Conservation (phyloP, 1,140 invertebrate species). For the Leucophenga varia region DNA sequence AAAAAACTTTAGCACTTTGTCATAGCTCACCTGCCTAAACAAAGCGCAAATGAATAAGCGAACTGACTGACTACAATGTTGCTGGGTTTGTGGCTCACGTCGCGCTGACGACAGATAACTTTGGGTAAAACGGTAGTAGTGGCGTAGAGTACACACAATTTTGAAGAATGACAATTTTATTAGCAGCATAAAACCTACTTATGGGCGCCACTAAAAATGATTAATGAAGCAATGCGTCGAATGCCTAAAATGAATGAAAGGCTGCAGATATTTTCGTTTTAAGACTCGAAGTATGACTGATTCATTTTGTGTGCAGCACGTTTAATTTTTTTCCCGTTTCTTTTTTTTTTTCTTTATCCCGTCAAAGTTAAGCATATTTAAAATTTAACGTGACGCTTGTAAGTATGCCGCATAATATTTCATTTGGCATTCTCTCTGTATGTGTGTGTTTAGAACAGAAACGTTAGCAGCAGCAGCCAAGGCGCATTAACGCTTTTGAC, state of each 20-base stretch:
- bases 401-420: slow-evolving; percentile 52
- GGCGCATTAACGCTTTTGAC: slow-evolving; percentile 32
- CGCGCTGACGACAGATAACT: slow-evolving; percentile 1
- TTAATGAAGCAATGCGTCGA: slow-evolving; percentile 31
- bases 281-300: too few relatives aligned
- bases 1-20: slow-evolving; percentile 48
- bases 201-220: slow-evolving; percentile 51
- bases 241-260: too few relatives aligned
- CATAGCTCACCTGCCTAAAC: slow-evolving; percentile 20
- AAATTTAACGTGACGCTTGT: slow-evolving; percentile 45
- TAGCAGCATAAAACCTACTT: slow-evolving; percentile 50
- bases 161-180: slow-evolving; percentile 43
- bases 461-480: neutral
- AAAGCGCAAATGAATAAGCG: neutral
- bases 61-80: neutral
- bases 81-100: neutral
- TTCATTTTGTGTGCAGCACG: slow-evolving; percentile 43
- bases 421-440: slow-evolving; percentile 47
- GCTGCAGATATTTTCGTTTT: too few relatives aligned
- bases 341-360: neutral
- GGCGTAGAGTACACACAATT: too few relatives aligned
- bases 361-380: slow-evolving; percentile 38
- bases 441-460: slow-evolving; percentile 3
- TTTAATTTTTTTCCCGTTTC: slow-evolving; percentile 36
- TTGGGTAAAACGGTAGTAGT: too few relatives aligned